Evolutionary conservation across 1,140 invertebrate species (phyloP), one percentile per base, ranked within the genome.

Genomic region (Aleiodes sp.): DNA sequence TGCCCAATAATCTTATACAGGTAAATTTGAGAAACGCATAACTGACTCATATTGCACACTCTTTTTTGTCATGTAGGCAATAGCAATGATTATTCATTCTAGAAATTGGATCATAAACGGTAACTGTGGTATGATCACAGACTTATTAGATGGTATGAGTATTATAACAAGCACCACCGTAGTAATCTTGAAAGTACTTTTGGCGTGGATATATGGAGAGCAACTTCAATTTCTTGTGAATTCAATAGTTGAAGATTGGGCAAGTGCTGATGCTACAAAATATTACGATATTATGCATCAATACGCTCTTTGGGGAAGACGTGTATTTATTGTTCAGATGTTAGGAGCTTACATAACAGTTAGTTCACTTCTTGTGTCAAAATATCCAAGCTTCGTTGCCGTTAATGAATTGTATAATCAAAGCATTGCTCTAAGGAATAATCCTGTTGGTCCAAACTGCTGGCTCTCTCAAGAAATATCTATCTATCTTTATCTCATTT

Each of bases 381-480:
- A 21, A 1, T 21, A 24, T 9, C 46, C 46, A 2, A 52, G 26
- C 3, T 4, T 52, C 1, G 21, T 10, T 52, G 26, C 14, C 2
- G 56, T 28, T 31, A 31, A 43, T 43, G n/a, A 33, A 33, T 33
- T 8, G 7, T 8, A 31, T 8, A 57, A 52, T 24, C 35, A 10
- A 28, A 39, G 12, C 0, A n/a, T 63, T 26, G 2, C 28, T 9
- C 46, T 52, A 1, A 52, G 71, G n/a, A 63, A 64, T 35, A 65
- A 70, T 43, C 68, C 71, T 19, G 67, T 70, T 29, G 68, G 71
- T 3, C 68, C 68, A 1, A 33, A 29, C 21, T 73, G 71, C 29
- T 73, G 68, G 67, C 9, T 70, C 24, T 39, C 67, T 14, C 2
- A 41, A 2, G 26, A 28, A 4, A 57, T 67, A 7, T 39, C 71